These are phyloP conservation scores for Anthopleura sola DNA, from an alignment of 64 coral and sea anemone species.

Conservation along the genomic window DNA sequence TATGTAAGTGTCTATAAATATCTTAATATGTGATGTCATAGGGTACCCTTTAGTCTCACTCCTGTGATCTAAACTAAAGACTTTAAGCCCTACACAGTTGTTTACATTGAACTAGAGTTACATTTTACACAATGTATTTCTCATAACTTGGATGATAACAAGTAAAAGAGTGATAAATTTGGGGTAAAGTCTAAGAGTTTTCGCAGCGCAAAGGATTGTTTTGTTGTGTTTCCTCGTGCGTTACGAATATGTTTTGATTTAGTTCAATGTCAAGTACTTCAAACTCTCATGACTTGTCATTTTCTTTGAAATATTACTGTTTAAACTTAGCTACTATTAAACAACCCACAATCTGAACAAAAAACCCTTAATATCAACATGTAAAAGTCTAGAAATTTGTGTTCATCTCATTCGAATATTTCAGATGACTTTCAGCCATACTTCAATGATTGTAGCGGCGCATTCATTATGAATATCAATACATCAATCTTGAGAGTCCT, in stretches of 20 bases:
- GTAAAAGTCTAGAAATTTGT: background rate
- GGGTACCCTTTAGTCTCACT: background rate
- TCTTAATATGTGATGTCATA: background rate
- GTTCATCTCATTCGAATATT: background rate
- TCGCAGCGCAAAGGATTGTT: background rate
- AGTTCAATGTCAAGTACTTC: background rate
- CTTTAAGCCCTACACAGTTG: background rate
- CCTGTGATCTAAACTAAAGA: background rate
- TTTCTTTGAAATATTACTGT: background rate
- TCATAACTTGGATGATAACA: background rate
- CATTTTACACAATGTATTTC: background rate
- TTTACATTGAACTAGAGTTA: background rate
- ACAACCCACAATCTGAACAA: background rate
- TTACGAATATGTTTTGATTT: background rate
- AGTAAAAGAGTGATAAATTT: background rate
- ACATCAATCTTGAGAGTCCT: background rate
- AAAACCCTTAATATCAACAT: background rate
- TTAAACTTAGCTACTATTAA: background rate
- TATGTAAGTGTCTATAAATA: background rate
- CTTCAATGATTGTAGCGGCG: background rate
- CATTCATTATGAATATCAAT: background rate
- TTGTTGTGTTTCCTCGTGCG: background rate
- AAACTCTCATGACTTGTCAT: background rate
- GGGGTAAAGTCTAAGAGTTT: too few relatives aligned
- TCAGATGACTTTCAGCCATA: background rate